Percentiles rank a stretch among this genome's conserved stretches.
These are phyloP conservation scores for Hypanus sabinus DNA, from an alignment of 2,113 vertebrate species.

Conservation along the genomic window DNA sequence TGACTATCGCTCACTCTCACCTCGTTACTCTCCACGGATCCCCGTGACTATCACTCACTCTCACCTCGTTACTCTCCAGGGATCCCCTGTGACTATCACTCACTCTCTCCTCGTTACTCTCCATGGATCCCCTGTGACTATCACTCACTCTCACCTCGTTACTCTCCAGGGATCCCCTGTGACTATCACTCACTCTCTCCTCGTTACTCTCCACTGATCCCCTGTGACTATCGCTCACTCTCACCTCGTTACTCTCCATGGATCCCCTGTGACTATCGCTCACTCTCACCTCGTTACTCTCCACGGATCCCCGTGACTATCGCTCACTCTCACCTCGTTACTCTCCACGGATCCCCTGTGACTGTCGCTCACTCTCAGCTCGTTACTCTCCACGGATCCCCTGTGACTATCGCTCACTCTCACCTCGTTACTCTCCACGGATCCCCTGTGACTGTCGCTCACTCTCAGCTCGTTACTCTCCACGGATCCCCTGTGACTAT, in stretches of 20 bases:
- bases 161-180: too few species aligned
- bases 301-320: too few species aligned
- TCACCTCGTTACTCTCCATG: background rate
- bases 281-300: constrained; percentile 73
- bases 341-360: too few species aligned
- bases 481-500: too few species aligned
- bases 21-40: background rate
- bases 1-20: background rate
- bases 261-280: background rate
- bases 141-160: background rate
- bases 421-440: too few species aligned
- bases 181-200: constrained; percentile 52
- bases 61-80: constrained; percentile 91
- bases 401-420: too few species aligned
- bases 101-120: background rate
- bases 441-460: too few species aligned
- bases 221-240: too few species aligned
- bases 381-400: too few species aligned
- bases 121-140: background rate
- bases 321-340: too few species aligned
- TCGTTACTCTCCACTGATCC: constrained; percentile 57
- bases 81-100: constrained; percentile 75
- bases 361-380: too few species aligned
- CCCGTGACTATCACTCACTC: background rate
- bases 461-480: too few species aligned